Evolutionary conservation across 2,113 vertebrate genomes (phyloP).

Genomic region (Triplophysa rosa): DNA sequence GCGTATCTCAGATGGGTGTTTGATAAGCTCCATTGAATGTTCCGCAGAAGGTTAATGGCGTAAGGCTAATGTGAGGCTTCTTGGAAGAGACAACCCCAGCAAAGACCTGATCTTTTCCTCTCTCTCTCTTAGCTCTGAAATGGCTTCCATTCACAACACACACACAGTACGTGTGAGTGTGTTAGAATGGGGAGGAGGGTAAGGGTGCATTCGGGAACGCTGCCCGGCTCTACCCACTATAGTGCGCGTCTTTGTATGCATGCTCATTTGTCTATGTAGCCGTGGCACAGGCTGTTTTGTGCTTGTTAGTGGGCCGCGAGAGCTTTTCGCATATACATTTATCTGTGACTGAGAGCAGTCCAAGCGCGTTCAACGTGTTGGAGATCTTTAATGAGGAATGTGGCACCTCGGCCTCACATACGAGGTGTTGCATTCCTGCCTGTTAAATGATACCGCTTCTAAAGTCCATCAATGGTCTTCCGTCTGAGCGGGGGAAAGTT

Average conservation of each 20-base stretch:
- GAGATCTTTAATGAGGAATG: constrained; percentile 26
- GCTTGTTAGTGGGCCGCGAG: constrained; percentile 14
- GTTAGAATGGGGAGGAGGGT: constrained; percentile 15
- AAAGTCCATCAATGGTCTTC: constrained; percentile 24
- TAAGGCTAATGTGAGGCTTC: constrained; percentile 9
- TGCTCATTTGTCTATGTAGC: constrained; percentile 24
- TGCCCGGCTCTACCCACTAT: constrained; percentile 20
- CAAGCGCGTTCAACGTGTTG: constrained; percentile 15
- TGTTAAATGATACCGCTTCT: constrained; percentile 25
- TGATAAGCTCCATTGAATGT: constrained; percentile 35
- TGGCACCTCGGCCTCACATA: neutral
- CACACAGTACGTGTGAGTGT: constrained; percentile 16
- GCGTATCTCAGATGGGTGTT: constrained; percentile 40
- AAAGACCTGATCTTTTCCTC: constrained; percentile 19
- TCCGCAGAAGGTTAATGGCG: constrained; percentile 38
- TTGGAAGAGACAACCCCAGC: constrained; percentile 6
- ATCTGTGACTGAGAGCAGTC: constrained; percentile 25
- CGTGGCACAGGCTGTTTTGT: constrained; percentile 15
- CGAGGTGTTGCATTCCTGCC: constrained; percentile 30
- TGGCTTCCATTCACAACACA: constrained; percentile 39
- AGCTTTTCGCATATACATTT: constrained; percentile 28
- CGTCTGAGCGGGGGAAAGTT: neutral
- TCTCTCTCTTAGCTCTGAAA: constrained; percentile 15
- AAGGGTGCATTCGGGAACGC: neutral
- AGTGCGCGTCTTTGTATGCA: constrained; percentile 16